Evolutionary conservation across 2,797 vertebrate species (phyloP), one percentile per base, ranked within the genome.

Genomic region (Petrocephalus sullivani): DNA sequence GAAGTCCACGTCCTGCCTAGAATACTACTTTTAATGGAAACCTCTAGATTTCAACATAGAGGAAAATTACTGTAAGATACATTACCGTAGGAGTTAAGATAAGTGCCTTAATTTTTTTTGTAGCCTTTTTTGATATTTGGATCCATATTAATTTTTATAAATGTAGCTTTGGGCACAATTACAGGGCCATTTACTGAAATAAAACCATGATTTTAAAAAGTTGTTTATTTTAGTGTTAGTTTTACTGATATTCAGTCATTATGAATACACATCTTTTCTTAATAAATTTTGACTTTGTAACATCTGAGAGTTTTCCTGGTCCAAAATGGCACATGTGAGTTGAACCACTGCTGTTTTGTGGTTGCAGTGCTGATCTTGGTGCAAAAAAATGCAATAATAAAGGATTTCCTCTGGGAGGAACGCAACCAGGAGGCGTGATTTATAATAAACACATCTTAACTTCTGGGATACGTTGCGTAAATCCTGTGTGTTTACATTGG

Each of bases 371-470:
- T 57, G 56, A 86, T 86, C 53, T 86, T 46, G 84, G 33, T 46
- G 75, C 46, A 54, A 54, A 84, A 83, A 84, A 64, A 46, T 60
- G 23, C 56, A 33, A 6, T 41, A 75, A 71, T 57, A 21, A 49
- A 86, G 37, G 85, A 64, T 67, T 56, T 10, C 49, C 16, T 19
- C 67, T 87, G 87, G 71, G 87, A 90, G 89, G 60, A 89, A 88
- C 86, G 21, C n/a, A 54, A 86, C 16, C 33, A n/a, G 2, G 56
- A 89, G 82, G 21, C 87, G 28, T 41, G 37, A 57, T 85, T 14
- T 58, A 46, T 87, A 90, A 91, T 90, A 88, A 90, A 90, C 49
- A 49, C 19, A 19, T n/a, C 54, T 84, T 84, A 81, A 61, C 89
- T 91, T 89, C 88, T 41, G 37, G 86, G 23, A 88, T 23, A 37